Base-by-base conservation (phyloP, 2,888 invertebrate genomes). In the Sinotaia quadrata region DNA sequence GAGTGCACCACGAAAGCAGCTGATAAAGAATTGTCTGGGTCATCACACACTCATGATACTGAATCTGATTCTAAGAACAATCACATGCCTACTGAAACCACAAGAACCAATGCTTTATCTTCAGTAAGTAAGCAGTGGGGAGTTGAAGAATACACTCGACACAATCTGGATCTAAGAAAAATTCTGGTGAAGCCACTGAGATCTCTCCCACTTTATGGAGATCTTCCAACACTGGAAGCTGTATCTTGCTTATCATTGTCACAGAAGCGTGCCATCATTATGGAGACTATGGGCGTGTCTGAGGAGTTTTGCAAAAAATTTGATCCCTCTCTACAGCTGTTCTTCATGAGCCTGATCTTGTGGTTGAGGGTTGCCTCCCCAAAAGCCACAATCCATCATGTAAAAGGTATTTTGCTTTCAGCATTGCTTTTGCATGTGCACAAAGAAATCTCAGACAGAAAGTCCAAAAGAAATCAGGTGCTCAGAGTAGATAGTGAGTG, bases 101-200 rank as follows among this genome's bases (percentile, higher is more conserved):
- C 1, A 58, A n/a, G n/a, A n/a, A n/a, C n/a, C n/a, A n/a, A n/a
- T n/a, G n/a, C n/a, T n/a, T n/a, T n/a, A n/a, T 8, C 18, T 47
- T 47, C 47, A 7, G 1, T 52, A 61, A n/a, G n/a, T n/a, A 33
- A 54, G 21, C 15, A 51, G 54, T 24, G 56, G 34, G 8, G 51
- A 41, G 10, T 68, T 3, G 77, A 79, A 47, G 85, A 85, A 68
- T 83, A 81, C 73, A 80, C 80, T 33, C 73, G 86, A 36, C 67
- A 74, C 8, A 70, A 67, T 4, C 79, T 76, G 49, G 72, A 78
- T 33, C 73, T 82, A 12, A 72, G 78, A 68, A 79, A 79, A 47
- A 51, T 58, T 18, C 59, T 71, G 34, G 72, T 84, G 0, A 56
- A 69, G 2, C 79, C 82, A 34, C 4, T 69, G 4, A 31, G 15